These are phyloP conservation scores for Urocolius indicus DNA, from an alignment of 2,113 vertebrate genomes.

Conservation along the genomic window DNA sequence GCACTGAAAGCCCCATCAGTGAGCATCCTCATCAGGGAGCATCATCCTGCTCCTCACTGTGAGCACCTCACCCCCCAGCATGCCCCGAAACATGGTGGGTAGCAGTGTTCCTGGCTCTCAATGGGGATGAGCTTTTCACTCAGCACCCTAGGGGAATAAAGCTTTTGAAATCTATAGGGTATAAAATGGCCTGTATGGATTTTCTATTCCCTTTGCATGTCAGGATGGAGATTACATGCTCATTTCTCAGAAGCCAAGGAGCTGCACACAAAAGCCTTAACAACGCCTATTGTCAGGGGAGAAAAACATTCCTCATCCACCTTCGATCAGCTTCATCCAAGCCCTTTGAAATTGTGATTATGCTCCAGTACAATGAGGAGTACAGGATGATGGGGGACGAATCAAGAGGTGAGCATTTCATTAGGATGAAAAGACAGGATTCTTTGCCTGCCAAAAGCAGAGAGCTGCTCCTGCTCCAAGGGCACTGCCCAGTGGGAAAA, in stretches of 20 bases:
- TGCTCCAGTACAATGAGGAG: background rate
- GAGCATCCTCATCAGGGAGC: background rate
- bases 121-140: background rate
- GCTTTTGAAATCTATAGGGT: background rate
- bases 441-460: conserved; percentile 6
- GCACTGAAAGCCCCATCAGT: fast-evolving
- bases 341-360: conserved; percentile 54
- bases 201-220: conserved; percentile 67
- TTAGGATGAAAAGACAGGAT: background rate
- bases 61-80: too few relatives aligned
- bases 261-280: conserved; percentile 74
- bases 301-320: conserved; percentile 43
- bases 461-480: background rate
- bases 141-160: background rate
- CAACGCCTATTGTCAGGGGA: conserved; percentile 75
- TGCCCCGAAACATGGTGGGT: too few relatives aligned
- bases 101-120: background rate
- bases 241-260: conserved; percentile 41
- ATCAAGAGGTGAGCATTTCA: background rate
- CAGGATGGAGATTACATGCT: conserved; percentile 63
- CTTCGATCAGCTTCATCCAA: conserved; percentile 63
- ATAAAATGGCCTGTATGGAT: conserved; percentile 58
- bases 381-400: background rate
- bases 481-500: background rate
- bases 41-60: background rate